Conservation (phyloP, 1,140 invertebrate genomes). For the Brachionus koreanus region DNA sequence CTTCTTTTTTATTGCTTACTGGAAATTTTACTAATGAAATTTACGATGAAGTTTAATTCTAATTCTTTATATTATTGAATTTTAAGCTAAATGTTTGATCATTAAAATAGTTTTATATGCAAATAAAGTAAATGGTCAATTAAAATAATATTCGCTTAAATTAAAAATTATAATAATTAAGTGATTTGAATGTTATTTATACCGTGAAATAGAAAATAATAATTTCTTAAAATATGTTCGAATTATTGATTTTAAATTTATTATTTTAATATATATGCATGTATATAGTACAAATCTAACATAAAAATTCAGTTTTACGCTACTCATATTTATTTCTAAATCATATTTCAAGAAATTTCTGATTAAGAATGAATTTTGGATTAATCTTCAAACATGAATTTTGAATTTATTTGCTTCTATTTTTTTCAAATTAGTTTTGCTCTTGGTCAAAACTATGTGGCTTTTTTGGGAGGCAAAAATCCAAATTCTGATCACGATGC, state of each 20-base stretch:
- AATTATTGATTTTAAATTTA: not conserved
- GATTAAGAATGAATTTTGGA: not conserved
- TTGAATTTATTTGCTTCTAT: not conserved
- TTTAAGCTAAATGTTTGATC: no score
- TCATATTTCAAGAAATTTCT: not conserved
- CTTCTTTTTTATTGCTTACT: no score
- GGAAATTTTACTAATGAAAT: no score
- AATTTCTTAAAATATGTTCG: not conserved
- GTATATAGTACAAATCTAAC: not conserved
- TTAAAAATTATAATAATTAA: not conserved
- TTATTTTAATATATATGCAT: not conserved
- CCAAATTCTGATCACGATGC: not conserved
- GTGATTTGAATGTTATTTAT: not conserved
- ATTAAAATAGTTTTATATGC: no score
- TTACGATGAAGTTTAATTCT: no score
- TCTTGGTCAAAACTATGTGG: not conserved
- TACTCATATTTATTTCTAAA: not conserved
- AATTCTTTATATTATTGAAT: no score
- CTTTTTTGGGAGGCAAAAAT: not conserved
- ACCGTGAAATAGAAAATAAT: not conserved
- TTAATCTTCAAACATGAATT: not conserved
- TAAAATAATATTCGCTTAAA: not conserved
- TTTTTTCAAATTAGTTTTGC: not conserved
- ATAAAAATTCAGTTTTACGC: not conserved
- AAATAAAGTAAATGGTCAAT: not conserved